Conservation (phyloP, 1,140 invertebrate species). For the Dolichoris vasculosae region DNA sequence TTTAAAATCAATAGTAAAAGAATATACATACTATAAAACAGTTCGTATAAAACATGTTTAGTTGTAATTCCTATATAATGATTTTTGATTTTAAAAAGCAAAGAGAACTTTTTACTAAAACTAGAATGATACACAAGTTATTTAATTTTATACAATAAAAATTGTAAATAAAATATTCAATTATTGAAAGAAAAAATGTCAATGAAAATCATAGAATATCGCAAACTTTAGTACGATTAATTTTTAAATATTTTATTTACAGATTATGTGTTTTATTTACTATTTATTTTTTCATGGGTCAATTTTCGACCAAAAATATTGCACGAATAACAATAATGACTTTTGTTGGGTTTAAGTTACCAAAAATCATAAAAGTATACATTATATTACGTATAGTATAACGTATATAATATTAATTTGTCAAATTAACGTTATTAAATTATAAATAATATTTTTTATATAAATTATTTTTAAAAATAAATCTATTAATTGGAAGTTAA, state of each 20-base stretch:
- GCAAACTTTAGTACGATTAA: not conserved
- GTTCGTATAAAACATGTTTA: no score
- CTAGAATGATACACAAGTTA: not conserved
- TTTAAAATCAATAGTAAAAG: not conserved
- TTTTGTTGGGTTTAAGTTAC: conserved; percentile 5
- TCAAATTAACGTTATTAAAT: no score
- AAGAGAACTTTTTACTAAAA: not conserved
- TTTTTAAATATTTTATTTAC: not conserved
- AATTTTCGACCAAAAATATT: not conserved
- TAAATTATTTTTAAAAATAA: no score
- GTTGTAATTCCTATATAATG: no score
- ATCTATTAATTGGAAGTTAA: no score
- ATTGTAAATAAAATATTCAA: not conserved
- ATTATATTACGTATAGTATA: not conserved
- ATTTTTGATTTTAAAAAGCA: no score
- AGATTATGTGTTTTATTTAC: not conserved
- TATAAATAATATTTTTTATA: no score
- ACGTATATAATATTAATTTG: no score
- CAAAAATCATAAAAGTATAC: conserved; percentile 18
- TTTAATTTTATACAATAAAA: not conserved
- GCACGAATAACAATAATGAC: not conserved
- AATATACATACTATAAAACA: not conserved
- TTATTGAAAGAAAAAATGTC: not conserved
- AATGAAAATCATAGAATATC: not conserved
- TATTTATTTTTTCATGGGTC: not conserved